Evolutionary conservation across 1,140 invertebrate species (phyloP).

Genomic region (Papilio machaon): DNA sequence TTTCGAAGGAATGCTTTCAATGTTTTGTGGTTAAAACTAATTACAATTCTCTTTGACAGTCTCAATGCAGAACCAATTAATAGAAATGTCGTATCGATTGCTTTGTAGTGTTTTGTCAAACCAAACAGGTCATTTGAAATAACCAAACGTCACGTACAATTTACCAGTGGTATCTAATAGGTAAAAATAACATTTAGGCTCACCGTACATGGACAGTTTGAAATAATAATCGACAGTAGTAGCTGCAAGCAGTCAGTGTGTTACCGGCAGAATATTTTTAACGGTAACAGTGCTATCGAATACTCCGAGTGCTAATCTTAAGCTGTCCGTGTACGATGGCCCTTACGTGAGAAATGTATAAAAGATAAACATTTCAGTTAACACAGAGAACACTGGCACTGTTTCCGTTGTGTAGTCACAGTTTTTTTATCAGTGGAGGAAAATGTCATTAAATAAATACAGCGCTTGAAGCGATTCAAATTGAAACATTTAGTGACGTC

Average conservation of each 20-base stretch:
- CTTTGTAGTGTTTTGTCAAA: constrained; percentile 7
- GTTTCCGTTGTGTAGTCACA: background rate
- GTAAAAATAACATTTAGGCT: background rate
- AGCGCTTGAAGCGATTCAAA: constrained; percentile 9
- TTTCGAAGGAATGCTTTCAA: background rate
- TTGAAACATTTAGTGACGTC: constrained; percentile 24
- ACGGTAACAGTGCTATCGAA: too few species aligned
- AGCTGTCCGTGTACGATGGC: background rate
- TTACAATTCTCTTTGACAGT: background rate
- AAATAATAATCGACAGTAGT: too few species aligned
- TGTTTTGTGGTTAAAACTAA: background rate
- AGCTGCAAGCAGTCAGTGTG: too few species aligned
- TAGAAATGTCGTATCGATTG: background rate
- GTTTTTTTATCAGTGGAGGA: background rate
- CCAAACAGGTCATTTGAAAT: background rate
- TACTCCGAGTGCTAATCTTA: background rate
- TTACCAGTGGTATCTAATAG: background rate
- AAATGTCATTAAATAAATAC: background rate
- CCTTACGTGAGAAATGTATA: background rate
- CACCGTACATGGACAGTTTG: too few species aligned
- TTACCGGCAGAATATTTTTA: too few species aligned
- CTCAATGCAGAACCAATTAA: background rate
- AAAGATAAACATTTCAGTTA: too few species aligned
- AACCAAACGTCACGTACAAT: background rate
- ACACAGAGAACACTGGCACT: too few species aligned